A percentile compares a stretch with the other conserved stretches of the same genome.
phyloP scores from a whole-genome alignment of 2,797 vertebrate genomes.

The Micropoecilia bifurca region DNA sequence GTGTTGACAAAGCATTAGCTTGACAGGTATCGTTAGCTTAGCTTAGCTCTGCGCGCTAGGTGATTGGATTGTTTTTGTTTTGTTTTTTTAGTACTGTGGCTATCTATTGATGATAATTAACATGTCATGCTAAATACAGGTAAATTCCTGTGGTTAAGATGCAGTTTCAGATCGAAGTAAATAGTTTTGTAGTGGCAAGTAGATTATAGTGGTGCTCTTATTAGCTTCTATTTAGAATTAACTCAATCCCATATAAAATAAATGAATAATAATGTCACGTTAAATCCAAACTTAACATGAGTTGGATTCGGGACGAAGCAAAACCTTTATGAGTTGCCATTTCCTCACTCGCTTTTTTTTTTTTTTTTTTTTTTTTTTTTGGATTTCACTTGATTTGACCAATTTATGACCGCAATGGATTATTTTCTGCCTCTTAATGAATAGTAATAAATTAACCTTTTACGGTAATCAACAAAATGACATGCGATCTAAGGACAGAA shows the following conservation, averaged over 20 bases:
- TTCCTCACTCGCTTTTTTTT: not conserved
- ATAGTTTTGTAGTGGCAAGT: not conserved
- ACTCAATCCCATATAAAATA: not conserved
- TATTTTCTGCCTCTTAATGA: not conserved
- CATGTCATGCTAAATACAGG: not conserved
- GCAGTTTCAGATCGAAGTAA: not conserved
- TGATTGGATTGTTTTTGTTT: not conserved
- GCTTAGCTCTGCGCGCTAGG: slow-evolving; percentile 14
- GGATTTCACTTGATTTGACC: not conserved
- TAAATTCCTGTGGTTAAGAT: rapidly evolving
- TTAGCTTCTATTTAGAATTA: slow-evolving; percentile 13
- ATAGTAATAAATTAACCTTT: not conserved
- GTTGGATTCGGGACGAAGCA: not conserved
- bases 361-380: not conserved
- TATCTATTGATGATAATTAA: not conserved
- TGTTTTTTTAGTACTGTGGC: not conserved
- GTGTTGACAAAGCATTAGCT: slow-evolving; percentile 68
- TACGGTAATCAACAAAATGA: not conserved
- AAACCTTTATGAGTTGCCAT: not conserved
- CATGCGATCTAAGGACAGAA: not conserved
- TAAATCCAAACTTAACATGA: not conserved
- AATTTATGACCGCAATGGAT: not conserved
- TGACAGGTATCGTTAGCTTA: slow-evolving; percentile 50
- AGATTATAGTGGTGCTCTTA: slow-evolving; percentile 14
- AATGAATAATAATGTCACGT: slow-evolving; percentile 10